Percentiles rank a stretch among this genome's conserved stretches.
Evolutionary conservation across 2,888 invertebrate genomes (phyloP).

Genomic region (Hyalella azteca): DNA sequence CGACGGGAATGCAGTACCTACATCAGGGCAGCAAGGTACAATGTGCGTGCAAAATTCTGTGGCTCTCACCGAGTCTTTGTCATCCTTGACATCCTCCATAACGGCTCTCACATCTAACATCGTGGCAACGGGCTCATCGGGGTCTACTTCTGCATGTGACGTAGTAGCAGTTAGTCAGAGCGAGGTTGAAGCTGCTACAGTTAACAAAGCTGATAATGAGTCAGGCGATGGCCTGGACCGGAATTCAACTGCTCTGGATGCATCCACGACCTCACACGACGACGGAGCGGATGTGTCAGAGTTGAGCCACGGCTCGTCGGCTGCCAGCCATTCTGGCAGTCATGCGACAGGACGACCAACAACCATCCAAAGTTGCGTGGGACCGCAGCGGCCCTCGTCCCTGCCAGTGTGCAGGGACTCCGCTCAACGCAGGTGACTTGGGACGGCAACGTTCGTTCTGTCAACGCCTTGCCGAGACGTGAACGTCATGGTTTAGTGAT

Average conservation of each 20-base stretch:
- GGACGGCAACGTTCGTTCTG: too few relatives aligned
- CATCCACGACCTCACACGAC: constrained; percentile 52
- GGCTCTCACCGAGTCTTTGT: constrained; percentile 42
- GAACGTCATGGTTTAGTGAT: too few relatives aligned
- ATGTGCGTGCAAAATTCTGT: constrained; percentile 41
- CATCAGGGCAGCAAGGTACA: not conserved
- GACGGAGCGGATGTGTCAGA: constrained; percentile 55
- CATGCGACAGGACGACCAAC: constrained; percentile 38
- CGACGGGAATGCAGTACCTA: not conserved
- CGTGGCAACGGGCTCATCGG: constrained; percentile 13
- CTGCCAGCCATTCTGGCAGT: constrained; percentile 52
- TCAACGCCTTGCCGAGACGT: too few relatives aligned
- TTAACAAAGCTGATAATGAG: not conserved
- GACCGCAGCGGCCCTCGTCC: constrained; percentile 52
- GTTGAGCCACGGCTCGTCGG: constrained; percentile 54
- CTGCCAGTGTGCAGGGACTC: constrained; percentile 49
- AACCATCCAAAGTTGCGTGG: not conserved
- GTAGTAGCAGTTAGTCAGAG: not conserved
- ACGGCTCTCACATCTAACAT: constrained; percentile 35
- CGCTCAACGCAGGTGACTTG: constrained; percentile 18
- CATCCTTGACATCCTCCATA: constrained; percentile 42
- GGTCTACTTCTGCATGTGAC: constrained; percentile 26
- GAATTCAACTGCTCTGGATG: constrained; percentile 53
- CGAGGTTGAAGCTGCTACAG: not conserved
- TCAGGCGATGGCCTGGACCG: constrained; percentile 36